A percentile compares a stretch with the other conserved stretches of the same genome.
Evolutionary conservation across 2,797 vertebrate genomes (phyloP).

Genomic region (Myripristis murdjan): DNA sequence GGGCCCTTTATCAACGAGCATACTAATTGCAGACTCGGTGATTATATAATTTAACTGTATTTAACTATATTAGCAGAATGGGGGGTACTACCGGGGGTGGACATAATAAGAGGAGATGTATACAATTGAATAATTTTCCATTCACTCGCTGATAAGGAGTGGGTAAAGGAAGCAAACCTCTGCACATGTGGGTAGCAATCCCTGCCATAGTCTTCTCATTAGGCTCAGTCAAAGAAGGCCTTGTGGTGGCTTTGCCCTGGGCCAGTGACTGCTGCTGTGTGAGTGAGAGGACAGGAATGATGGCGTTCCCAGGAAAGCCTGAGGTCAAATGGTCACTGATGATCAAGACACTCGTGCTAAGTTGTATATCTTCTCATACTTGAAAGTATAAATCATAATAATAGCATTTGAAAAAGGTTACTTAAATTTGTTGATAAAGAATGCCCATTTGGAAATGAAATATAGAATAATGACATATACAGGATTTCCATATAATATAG

Average conservation of each 20-base stretch:
- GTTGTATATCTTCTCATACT: neutral
- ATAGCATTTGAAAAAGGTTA: too few species aligned
- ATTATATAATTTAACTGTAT: conserved; percentile 83
- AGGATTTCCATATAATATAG: too few species aligned
- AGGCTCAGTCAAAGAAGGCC: conserved; percentile 76
- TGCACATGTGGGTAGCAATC: conserved; percentile 47
- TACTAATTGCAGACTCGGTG: conserved; percentile 69
- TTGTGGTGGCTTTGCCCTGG: conserved; percentile 68
- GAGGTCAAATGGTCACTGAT: conserved; percentile 62
- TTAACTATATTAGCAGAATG: conserved; percentile 79
- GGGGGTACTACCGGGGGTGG: conserved; percentile 52
- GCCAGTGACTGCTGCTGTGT: conserved; percentile 52
- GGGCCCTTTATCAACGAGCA: conserved; percentile 68
- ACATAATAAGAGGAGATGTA: conserved; percentile 67
- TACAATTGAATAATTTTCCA: conserved; percentile 78
- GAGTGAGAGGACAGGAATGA: conserved; percentile 69
- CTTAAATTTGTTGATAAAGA: too few species aligned
- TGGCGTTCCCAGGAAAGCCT: conserved; percentile 58
- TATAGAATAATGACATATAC: too few species aligned
- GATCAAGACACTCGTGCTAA: conserved; percentile 8
- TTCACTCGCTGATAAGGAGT: conserved; percentile 57
- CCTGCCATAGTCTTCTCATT: conserved; percentile 74
- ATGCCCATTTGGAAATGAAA: too few species aligned
- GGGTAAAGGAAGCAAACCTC: conserved; percentile 57
- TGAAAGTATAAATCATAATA: neutral